phyloP scores from a whole-genome alignment of 2,888 invertebrate species.

The Petrolisthes cinctipes region DNA sequence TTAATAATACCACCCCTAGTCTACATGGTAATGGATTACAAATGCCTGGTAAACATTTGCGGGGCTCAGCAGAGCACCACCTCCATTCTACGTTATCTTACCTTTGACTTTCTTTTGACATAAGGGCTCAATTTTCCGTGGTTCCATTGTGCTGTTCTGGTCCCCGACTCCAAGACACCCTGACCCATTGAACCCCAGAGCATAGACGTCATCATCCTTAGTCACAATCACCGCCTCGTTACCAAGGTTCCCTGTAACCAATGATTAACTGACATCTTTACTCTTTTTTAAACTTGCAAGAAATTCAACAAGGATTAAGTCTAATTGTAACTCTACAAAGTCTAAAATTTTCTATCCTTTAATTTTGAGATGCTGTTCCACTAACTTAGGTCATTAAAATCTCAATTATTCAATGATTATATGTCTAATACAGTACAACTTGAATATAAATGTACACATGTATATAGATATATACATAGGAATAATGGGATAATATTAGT shows the following conservation, averaged over 20 bases:
- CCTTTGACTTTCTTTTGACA: conserved; percentile 73
- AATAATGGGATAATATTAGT: too few species aligned
- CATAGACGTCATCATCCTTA: conserved; percentile 74
- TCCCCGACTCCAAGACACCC: conserved; percentile 75
- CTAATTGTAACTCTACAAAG: neutral
- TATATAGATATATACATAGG: too few species aligned
- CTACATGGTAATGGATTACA: too few species aligned
- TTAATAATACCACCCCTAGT: too few species aligned
- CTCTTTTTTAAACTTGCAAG: neutral
- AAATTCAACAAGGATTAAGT: neutral
- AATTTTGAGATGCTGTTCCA: neutral
- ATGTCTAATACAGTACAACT: too few species aligned
- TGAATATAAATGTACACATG: too few species aligned
- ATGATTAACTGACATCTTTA: neutral
- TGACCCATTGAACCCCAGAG: conserved; percentile 74
- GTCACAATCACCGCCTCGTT: conserved; percentile 76
- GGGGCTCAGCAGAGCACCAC: too few species aligned
- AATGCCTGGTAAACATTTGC: too few species aligned
- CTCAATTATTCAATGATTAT: too few species aligned
- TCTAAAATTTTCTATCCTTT: conserved; percentile 2
- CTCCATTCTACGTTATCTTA: conserved; percentile 57
- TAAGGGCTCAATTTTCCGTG: conserved; percentile 73
- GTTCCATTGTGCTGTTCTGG: conserved; percentile 72
- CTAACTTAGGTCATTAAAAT: neutral
- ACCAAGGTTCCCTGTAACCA: conserved; percentile 72